Evolutionary conservation across 2,888 invertebrate genomes (phyloP).

Genomic region (Yponomeuta plumbellus): DNA sequence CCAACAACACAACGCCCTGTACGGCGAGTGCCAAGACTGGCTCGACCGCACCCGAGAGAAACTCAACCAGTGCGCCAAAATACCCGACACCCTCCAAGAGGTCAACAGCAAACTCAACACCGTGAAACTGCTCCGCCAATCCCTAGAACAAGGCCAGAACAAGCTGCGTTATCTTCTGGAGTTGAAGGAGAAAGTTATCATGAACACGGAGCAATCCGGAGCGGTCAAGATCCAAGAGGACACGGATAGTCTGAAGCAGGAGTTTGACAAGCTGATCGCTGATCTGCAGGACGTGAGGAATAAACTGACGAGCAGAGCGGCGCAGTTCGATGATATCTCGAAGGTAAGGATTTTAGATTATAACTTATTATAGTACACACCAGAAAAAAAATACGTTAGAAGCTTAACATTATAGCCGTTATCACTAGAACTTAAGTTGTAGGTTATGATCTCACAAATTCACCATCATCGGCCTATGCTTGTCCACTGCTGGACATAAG

Average conservation of each 20-base stretch:
- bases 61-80: constrained; percentile 86
- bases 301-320: constrained; percentile 83
- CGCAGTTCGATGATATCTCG: constrained; percentile 90
- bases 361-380: no score
- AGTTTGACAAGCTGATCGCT: constrained; percentile 90
- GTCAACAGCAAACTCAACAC: constrained; percentile 90
- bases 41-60: constrained; percentile 92
- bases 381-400: no score
- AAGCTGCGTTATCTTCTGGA: constrained; percentile 86
- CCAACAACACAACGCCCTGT: constrained; percentile 93
- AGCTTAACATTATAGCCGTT: no score
- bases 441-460: no score
- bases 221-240: constrained; percentile 94
- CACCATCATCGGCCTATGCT: no score
- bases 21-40: constrained; percentile 96
- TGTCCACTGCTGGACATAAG: no score
- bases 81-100: constrained; percentile 87
- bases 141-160: constrained; percentile 92
- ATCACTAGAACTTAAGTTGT: no score
- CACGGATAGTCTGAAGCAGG: constrained; percentile 90
- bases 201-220: constrained; percentile 93
- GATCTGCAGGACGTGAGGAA: constrained; percentile 89
- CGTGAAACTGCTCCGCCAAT: constrained; percentile 91
- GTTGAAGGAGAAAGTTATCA: constrained; percentile 93
- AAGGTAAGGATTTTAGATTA: constrained; percentile 68